phyloP scores from a whole-genome alignment of 2,113 vertebrate species.

The Oenanthe melanoleuca region DNA sequence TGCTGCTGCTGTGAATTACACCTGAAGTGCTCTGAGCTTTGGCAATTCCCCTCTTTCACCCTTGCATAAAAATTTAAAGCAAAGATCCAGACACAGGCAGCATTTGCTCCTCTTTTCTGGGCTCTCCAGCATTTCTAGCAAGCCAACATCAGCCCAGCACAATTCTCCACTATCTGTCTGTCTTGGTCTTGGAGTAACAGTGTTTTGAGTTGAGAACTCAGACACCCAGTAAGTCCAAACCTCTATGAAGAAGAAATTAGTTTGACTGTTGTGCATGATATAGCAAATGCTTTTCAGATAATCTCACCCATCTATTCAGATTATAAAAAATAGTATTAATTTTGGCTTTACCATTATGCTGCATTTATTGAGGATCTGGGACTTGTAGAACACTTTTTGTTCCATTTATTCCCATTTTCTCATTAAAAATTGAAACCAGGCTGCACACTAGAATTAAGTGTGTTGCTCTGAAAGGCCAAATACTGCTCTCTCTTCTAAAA shows the following conservation, averaged over 20 bases:
- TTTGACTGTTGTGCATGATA: background rate
- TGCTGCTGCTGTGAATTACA: background rate
- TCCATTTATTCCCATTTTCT: conserved; percentile 20
- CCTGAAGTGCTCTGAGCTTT: background rate
- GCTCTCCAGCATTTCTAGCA: background rate
- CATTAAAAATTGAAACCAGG: conserved; percentile 48
- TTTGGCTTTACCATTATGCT: background rate
- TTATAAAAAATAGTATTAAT: conserved; percentile 35
- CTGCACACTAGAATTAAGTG: conserved; percentile 4
- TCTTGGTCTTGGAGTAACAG: background rate
- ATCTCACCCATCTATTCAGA: background rate
- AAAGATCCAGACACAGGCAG: background rate
- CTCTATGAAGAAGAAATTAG: background rate
- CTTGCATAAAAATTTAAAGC: background rate
- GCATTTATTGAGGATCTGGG: background rate
- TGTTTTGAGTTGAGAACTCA: background rate
- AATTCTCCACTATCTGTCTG: background rate
- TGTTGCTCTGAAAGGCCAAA: conserved; percentile 2
- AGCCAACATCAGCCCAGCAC: background rate
- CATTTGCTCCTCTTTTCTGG: background rate
- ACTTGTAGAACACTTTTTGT: background rate
- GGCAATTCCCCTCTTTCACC: background rate
- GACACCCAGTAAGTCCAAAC: background rate
- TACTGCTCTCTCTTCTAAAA: background rate
- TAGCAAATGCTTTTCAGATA: background rate